phyloP scores from a whole-genome alignment of 92 coral and sea anemone species.

The Chrysogorgia sp. region DNA sequence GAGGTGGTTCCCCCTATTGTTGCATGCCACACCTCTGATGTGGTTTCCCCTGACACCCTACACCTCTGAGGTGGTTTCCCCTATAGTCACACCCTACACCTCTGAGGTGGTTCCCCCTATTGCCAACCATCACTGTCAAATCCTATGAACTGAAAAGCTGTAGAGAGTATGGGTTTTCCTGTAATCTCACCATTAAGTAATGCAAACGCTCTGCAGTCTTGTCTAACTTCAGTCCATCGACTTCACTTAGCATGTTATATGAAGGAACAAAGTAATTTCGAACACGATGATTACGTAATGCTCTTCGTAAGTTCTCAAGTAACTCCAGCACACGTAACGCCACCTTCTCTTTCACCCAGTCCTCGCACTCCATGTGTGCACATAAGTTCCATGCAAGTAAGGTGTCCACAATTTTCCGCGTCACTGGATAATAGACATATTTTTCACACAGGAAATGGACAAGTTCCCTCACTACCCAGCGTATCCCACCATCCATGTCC shows the following conservation, averaged over 20 bases:
- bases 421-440: constrained; percentile 28
- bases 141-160: constrained; percentile 14
- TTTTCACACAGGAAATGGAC: constrained; percentile 28
- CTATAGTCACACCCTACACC: too few species aligned
- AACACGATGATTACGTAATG: constrained; percentile 30
- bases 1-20: too few species aligned
- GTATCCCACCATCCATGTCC: constrained; percentile 21
- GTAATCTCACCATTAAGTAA: constrained; percentile 2
- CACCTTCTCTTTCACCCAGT: constrained; percentile 21
- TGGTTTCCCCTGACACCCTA: too few species aligned
- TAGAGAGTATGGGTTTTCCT: constrained; percentile 20
- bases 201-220: constrained; percentile 30
- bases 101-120: too few species aligned
- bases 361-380: constrained; percentile 2
- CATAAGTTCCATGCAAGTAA: constrained; percentile 14
- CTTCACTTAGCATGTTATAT: not conserved
- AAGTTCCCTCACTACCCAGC: not conserved
- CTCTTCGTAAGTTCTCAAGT: constrained; percentile 28
- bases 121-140: not conserved
- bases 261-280: constrained; percentile 14
- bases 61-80: too few species aligned
- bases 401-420: constrained; percentile 20
- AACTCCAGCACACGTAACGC: constrained; percentile 28
- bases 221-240: constrained; percentile 22
- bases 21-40: too few species aligned